Percentiles rank a stretch among this genome's conserved stretches.
phyloP scores from a whole-genome alignment of 2,113 vertebrate species.

The Leiothrix lutea region DNA sequence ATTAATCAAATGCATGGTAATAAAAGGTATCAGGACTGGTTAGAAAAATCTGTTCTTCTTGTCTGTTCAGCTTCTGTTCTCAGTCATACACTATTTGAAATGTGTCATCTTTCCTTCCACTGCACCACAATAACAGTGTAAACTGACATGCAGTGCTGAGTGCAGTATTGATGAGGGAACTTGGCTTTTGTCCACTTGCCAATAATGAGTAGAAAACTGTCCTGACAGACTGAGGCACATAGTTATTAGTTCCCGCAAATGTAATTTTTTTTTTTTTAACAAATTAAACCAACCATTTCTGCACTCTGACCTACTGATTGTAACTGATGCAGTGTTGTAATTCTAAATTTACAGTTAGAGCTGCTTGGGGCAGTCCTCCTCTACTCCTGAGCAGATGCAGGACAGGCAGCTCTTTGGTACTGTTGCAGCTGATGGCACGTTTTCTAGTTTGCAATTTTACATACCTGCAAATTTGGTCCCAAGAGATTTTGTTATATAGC shows the following conservation, averaged over 20 bases:
- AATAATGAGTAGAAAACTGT: neutral
- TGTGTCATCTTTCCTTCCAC: neutral
- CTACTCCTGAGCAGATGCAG: neutral
- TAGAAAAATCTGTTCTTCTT: neutral
- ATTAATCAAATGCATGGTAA: neutral
- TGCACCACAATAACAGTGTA: neutral
- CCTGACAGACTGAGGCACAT: neutral
- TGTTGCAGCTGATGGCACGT: neutral
- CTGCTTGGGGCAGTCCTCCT: neutral
- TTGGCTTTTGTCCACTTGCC: neutral
- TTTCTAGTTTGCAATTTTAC: neutral
- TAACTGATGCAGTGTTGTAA: neutral
- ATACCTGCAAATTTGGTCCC: neutral
- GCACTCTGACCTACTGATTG: neutral
- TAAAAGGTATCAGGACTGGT: neutral
- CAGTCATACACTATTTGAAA: neutral
- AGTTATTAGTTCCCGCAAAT: neutral
- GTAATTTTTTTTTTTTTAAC: neutral
- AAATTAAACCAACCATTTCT: neutral
- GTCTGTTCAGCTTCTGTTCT: neutral
- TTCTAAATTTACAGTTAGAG: neutral
- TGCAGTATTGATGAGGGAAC: neutral
- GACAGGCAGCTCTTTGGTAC: neutral
- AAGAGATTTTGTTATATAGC: neutral
- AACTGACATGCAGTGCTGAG: rapidly evolving